These are phyloP conservation scores for Eretmocerus hayati DNA, from an alignment of 2,888 invertebrate species.

Conservation along the genomic window DNA sequence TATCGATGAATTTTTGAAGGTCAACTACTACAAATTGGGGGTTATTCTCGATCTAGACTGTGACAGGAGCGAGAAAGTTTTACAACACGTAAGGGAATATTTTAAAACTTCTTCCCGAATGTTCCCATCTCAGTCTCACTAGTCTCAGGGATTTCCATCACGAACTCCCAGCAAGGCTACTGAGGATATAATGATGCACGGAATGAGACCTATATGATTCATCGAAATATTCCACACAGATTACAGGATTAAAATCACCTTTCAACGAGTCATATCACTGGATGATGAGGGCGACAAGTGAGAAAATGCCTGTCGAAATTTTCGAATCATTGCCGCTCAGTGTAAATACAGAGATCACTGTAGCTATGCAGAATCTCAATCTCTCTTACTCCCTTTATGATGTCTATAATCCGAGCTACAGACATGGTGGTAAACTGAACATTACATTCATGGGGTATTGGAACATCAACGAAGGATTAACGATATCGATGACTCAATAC, in stretches of 20 bases:
- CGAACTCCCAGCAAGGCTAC: neutral
- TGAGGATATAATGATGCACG: too few species aligned
- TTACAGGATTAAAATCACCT: constrained; percentile 15
- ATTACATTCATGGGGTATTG: constrained; percentile 33
- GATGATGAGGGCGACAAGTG: constrained; percentile 23
- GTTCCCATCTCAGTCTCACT: too few species aligned
- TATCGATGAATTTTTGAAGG: constrained; percentile 26
- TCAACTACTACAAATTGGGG: constrained; percentile 34
- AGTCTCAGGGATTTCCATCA: constrained; percentile 11
- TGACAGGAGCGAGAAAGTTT: constrained; percentile 25
- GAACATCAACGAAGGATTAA: constrained; percentile 25
- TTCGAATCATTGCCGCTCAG: constrained; percentile 28
- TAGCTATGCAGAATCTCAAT: constrained; percentile 20
- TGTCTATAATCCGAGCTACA: constrained; percentile 36
- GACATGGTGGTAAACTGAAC: constrained; percentile 32
- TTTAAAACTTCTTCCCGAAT: too few species aligned
- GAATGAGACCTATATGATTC: too few species aligned
- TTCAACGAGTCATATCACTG: constrained; percentile 38
- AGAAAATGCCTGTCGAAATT: constrained; percentile 20
- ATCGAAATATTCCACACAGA: neutral
- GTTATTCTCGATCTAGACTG: constrained; percentile 33
- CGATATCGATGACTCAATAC: constrained; percentile 28
- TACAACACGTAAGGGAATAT: constrained; percentile 32
- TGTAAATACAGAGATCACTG: constrained; percentile 32
- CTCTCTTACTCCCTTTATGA: constrained; percentile 30